Percentiles rank a stretch among this genome's conserved stretches.
phyloP scores from a whole-genome alignment of 1,140 invertebrate genomes.

The Mercenaria mercenaria region DNA sequence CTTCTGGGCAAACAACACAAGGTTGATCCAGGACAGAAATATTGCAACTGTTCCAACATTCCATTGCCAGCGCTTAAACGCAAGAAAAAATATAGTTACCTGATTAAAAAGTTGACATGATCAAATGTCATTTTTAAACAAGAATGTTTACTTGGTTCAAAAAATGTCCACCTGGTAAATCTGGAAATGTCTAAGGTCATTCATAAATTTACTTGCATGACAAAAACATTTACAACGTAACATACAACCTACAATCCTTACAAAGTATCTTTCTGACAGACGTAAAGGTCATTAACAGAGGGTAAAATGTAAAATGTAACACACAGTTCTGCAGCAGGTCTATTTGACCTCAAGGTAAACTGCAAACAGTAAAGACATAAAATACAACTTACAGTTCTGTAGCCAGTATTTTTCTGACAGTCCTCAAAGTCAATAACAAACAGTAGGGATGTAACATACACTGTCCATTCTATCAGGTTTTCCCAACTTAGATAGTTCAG shows the following conservation, averaged over 20 bases:
- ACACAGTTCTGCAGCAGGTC: no score
- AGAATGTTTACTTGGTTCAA: neutral
- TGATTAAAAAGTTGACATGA: neutral
- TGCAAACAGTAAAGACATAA: no score
- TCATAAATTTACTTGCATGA: no score
- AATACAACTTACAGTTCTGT: conserved; percentile 79
- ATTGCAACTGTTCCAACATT: conserved; percentile 85
- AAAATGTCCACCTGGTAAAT: neutral
- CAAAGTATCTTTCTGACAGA: no score
- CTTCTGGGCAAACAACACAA: conserved; percentile 86
- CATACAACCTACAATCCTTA: no score
- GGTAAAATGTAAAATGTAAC: no score
- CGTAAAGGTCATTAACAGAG: no score
- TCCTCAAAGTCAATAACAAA: conserved; percentile 86
- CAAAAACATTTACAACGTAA: no score
- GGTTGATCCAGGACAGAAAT: conserved; percentile 87
- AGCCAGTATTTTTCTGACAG: conserved; percentile 85
- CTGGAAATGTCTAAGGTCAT: no score
- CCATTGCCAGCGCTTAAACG: conserved; percentile 87
- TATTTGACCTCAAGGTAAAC: no score
- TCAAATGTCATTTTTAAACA: neutral
- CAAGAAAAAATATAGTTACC: neutral
- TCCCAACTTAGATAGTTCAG: conserved; percentile 86
- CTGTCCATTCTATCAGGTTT: conserved; percentile 87
- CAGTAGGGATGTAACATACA: conserved; percentile 86